phyloP scores from a whole-genome alignment of 2,113 vertebrate genomes.

The Cranoglanis bouderius region DNA sequence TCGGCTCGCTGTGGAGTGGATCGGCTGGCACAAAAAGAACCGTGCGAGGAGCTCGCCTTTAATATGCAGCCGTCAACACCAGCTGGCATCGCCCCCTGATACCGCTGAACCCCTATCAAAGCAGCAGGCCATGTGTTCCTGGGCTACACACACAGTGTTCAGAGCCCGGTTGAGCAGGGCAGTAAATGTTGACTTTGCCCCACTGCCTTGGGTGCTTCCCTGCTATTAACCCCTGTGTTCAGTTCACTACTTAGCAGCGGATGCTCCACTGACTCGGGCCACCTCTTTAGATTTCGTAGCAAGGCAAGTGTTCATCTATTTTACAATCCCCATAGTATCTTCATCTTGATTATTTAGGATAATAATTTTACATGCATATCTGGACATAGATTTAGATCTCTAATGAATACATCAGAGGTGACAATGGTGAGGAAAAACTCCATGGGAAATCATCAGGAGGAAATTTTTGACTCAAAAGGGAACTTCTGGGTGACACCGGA shows the following conservation, averaged over 20 bases:
- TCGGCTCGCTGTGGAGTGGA: background rate
- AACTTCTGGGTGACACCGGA: background rate
- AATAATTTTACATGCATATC: background rate
- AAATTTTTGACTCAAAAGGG: background rate
- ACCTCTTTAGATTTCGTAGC: background rate
- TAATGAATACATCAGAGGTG: background rate
- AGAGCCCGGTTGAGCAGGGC: conserved; percentile 4
- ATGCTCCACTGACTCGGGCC: background rate
- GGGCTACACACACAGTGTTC: background rate
- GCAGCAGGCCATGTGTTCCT: conserved; percentile 12
- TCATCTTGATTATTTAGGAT: background rate
- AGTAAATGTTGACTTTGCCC: conserved; percentile 16
- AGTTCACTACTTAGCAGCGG: background rate
- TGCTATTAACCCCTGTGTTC: conserved; percentile 1
- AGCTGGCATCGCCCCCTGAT: conserved; percentile 26
- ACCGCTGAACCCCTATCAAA: conserved; percentile 7
- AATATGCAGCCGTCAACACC: conserved; percentile 36
- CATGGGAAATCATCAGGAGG: background rate
- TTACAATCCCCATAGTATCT: background rate
- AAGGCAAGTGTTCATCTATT: background rate
- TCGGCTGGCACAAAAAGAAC: background rate
- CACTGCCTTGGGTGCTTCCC: background rate
- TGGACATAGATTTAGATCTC: background rate
- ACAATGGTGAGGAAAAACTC: background rate
- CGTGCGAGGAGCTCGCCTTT: conserved; percentile 7